Base-by-base conservation (phyloP, 2,888 invertebrate species). In the Patella depressa region DNA sequence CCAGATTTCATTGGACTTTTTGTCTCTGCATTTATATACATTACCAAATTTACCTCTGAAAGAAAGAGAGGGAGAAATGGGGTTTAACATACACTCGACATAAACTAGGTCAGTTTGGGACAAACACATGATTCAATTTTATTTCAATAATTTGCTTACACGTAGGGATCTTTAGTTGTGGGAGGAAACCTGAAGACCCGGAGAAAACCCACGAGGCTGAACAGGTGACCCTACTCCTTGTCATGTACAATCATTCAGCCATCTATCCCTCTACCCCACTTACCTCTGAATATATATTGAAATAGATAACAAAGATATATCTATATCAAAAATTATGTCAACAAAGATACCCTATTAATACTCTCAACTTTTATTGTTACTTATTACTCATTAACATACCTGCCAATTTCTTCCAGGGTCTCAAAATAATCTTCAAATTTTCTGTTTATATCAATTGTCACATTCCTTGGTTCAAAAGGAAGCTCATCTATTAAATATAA, bases 341-440 rank as follows among this genome's bases (percentile, higher is more conserved):
- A 24, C 7, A 17, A 71, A 24, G 7, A 24, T 24, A 71, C 29
- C 17, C 29, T 17, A 5, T n/a, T 24, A 53, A 12, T 73, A 24
- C 19, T 73, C 53, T 19, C 53, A 29, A 53, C 17, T 73, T 73
- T 12, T 54, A 12, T 14, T 45, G 55, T 1, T 54, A n/a, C n/a
- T 14, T 17, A n/a, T 73, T 73, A 24, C 9, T 3, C 29, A 19
- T 69, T 3, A 24, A 87, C 90, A 94, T 93, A 98, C 98, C 97
- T 95, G 92, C 98, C 98, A 88, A 98, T 95, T 93, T 98, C 97
- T 78, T 96, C 94, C 86, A 96, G 94, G 91, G 98, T 94, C 88
- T 96, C 96, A 91, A 96, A 98, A 88, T 94, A 93, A 87, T 96
- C 95, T 91, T 96, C 95, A 88, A 98, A 96, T 92, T 97, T 96